Conservation (phyloP, 2,797 vertebrate species). For the Scolopax rusticola region DNA sequence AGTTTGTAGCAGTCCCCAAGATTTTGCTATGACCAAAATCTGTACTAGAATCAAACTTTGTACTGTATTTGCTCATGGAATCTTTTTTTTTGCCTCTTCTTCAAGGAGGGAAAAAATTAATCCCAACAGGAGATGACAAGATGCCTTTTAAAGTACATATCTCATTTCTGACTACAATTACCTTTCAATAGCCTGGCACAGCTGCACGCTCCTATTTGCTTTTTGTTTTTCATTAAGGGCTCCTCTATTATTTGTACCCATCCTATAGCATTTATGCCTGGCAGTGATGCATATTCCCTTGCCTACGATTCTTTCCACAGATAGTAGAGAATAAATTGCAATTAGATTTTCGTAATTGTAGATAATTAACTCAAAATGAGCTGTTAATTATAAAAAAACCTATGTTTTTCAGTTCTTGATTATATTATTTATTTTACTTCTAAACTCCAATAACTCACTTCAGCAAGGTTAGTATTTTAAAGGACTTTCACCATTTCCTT, state of each 20-base stretch:
- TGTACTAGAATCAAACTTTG: not conserved
- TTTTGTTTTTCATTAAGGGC: conserved; percentile 74
- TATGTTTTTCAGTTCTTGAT: conserved; percentile 77
- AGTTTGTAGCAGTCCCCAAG: not conserved
- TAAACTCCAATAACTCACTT: conserved; percentile 69
- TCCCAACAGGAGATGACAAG: conserved; percentile 65
- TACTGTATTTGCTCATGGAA: not conserved
- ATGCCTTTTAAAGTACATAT: conserved; percentile 67
- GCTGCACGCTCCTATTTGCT: conserved; percentile 66
- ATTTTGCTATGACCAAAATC: not conserved
- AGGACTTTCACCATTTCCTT: conserved; percentile 59
- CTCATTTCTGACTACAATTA: conserved; percentile 74
- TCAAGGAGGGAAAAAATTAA: conserved; percentile 42
- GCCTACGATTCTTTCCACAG: conserved; percentile 75
- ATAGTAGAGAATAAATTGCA: conserved; percentile 82
- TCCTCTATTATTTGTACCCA: conserved; percentile 71
- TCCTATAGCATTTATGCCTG: conserved; percentile 66
- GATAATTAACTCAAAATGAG: conserved; percentile 84
- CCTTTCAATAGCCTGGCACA: conserved; percentile 71
- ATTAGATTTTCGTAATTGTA: conserved; percentile 82
- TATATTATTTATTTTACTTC: conserved; percentile 79
- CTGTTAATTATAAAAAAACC: conserved; percentile 80
- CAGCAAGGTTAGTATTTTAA: conserved; percentile 74
- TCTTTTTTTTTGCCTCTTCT: not conserved
- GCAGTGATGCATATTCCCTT: conserved; percentile 70